phyloP scores from a whole-genome alignment of 2,113 vertebrate genomes.

The Lophotis ruficrista region DNA sequence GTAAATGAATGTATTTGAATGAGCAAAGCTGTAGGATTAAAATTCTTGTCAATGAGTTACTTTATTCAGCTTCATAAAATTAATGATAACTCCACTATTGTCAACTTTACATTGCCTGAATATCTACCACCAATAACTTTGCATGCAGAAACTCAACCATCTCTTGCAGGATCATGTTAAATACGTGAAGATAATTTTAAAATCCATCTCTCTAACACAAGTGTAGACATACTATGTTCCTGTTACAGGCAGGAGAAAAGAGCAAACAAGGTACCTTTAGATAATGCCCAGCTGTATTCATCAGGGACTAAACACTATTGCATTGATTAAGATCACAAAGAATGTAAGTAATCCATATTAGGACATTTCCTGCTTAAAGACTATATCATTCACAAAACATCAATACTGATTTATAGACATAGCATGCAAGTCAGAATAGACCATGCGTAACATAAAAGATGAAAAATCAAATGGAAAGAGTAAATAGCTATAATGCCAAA shows the following conservation, averaged over 20 bases:
- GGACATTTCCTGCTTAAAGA: not conserved
- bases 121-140: not conserved
- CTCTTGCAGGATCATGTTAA: not conserved
- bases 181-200: not conserved
- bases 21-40: not conserved
- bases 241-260: not conserved
- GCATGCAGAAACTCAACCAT: not conserved
- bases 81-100: not conserved
- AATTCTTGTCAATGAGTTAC: not conserved
- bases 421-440: slow-evolving; percentile 29
- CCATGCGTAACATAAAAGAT: not conserved
- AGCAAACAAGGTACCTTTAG: not conserved
- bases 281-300: not conserved
- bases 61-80: not conserved
- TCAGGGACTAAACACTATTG: not conserved
- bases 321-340: not conserved
- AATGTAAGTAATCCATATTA: not conserved
- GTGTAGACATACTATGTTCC: not conserved
- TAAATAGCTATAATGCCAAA: not conserved
- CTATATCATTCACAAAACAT: not conserved
- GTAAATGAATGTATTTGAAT: not conserved
- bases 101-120: not conserved
- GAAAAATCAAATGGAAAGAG: not conserved
- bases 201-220: not conserved
- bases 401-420: not conserved